Conservation (phyloP, 2,888 invertebrate species). For the Phasia obesa region DNA sequence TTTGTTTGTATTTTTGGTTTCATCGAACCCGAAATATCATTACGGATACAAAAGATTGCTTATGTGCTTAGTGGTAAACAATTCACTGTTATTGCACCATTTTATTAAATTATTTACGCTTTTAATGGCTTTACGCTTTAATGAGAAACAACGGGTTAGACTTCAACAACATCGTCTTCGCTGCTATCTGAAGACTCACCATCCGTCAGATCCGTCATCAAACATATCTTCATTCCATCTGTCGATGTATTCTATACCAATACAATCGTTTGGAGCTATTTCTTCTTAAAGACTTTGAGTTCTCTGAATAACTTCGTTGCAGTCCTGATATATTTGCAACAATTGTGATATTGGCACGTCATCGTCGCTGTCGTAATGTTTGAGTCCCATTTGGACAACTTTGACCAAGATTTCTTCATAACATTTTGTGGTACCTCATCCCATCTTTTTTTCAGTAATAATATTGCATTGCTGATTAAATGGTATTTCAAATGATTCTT, state of each 20-base stretch:
- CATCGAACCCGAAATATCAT: too few relatives aligned
- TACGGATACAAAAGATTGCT: too few relatives aligned
- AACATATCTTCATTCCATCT: constrained; percentile 60
- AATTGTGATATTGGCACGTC: constrained; percentile 57
- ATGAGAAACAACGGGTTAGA: neutral
- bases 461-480: constrained; percentile 63
- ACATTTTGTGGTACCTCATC: constrained; percentile 50
- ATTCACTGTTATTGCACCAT: too few relatives aligned
- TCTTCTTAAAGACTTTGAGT: constrained; percentile 39
- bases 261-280: constrained; percentile 51
- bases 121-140: too few relatives aligned
- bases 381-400: constrained; percentile 56
- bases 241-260: constrained; percentile 51
- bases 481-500: constrained; percentile 52
- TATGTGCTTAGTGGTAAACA: too few relatives aligned
- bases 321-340: constrained; percentile 55
- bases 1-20: too few relatives aligned
- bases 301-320: constrained; percentile 57
- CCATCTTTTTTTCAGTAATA: constrained; percentile 56
- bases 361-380: constrained; percentile 58
- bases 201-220: constrained; percentile 30
- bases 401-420: constrained; percentile 57
- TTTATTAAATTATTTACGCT: too few relatives aligned
- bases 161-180: constrained; percentile 19
- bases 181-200: constrained; percentile 34